Conservation (phyloP, 2,113 vertebrate species). For the Atherinomorus stipes region DNA sequence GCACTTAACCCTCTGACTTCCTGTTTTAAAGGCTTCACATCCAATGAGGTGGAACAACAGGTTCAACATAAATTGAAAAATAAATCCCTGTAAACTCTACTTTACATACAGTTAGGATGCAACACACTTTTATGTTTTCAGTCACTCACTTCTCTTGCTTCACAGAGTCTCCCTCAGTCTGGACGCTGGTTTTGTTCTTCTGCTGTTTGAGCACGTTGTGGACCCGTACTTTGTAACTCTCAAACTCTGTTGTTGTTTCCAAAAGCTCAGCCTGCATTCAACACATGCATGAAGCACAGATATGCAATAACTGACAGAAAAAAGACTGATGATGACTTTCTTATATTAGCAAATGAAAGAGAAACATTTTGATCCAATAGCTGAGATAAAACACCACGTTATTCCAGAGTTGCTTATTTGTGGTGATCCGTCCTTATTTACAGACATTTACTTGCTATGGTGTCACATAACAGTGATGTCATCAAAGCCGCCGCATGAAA, state of each 20-base stretch:
- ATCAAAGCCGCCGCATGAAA: too few species aligned
- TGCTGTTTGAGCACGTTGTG: conserved; percentile 98
- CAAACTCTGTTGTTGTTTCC: conserved; percentile 89
- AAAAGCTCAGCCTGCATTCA: conserved; percentile 87
- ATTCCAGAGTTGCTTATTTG: too few species aligned
- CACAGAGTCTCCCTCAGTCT: conserved; percentile 85
- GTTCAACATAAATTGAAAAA: neutral
- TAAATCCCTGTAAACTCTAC: neutral
- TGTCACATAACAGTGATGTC: too few species aligned
- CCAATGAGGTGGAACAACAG: neutral
- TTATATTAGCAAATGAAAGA: neutral
- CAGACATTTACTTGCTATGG: too few species aligned
- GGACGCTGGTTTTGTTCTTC: conserved; percentile 88
- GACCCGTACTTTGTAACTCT: conserved; percentile 96
- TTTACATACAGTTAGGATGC: neutral
- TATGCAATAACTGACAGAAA: neutral
- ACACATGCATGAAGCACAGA: conserved; percentile 17
- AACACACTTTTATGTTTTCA: neutral
- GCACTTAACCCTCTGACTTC: neutral
- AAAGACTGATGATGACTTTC: neutral
- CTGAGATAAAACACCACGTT: too few species aligned
- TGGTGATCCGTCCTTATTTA: too few species aligned
- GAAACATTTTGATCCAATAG: neutral
- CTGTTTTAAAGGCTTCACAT: neutral
- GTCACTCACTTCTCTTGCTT: conserved; percentile 89